Evolutionary conservation across 2,113 vertebrate species (phyloP), one percentile per base, ranked within the genome.

Genomic region (Anoura caudifer): DNA sequence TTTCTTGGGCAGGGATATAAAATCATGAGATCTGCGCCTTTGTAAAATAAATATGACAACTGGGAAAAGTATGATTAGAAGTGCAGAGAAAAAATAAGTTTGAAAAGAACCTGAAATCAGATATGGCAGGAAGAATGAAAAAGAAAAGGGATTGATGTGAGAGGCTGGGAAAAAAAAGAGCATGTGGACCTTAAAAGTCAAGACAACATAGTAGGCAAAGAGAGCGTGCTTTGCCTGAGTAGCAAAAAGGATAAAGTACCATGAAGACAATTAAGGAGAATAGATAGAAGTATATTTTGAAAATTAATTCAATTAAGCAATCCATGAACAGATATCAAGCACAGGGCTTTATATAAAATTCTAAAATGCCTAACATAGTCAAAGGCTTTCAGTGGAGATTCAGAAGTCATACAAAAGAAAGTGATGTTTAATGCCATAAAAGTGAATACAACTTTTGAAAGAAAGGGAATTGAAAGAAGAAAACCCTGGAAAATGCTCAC

Each of bases 331-430:
- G 61, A 73, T 86, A 54, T 24, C 1, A 45, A 95, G 31, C 41
- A 91, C 56, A 88, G 7, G 26, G 13, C n/a, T 91, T 80, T 41
- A 81, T 81, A 70, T 41, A 90, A 94, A 91, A 93, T 70, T 88
- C 31, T 80, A 69, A 86, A 81, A 91, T 63, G 13, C 22, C 54
- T 33, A 7, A 63, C 43, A 11, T 33, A 65, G 65, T 59, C 65
- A 81, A 86, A 80, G 38, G 17, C 61, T 26, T 86, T 33, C 65
- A 85, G 15, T 38, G 59, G 36, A 67, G n/a, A 70, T n/a, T 90
- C 70, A 84, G 70, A 93, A 77, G n/a, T 50, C 47, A 91, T 31
- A 84, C 26, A 69, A 73, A 95, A 87, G 24, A n/a, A 93, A 10
- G 50, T 50, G 47, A 69, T 47, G 19, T 56, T 92, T 77, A 13